Base-by-base conservation (phyloP, 2,113 vertebrate species). In the Amphiprion ocellaris region DNA sequence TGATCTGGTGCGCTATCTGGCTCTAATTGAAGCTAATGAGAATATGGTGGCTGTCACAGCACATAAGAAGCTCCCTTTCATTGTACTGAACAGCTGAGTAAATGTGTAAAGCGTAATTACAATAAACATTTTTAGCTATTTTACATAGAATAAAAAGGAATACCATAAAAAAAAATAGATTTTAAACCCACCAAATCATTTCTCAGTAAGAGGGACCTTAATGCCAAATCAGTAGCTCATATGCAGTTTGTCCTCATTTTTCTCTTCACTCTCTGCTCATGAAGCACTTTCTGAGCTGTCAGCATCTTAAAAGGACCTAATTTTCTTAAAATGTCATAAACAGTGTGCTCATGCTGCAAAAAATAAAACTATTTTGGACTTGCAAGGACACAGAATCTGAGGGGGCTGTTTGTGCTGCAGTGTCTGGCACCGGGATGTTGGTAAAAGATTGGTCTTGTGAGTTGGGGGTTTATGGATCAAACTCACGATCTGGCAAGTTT, bases 191-290 rank as follows among this genome's bases (percentile, higher is more conserved):
- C 47, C 47, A 49, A 15, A 2, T 62, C 68, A 59, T 12, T 0
- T 15, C 23, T 54, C 1, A 26, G 4, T 46, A 11, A 21, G 41
- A 37, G 14, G 53, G 19, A 78, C 17, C 47, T 5, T 17, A 33
- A 23, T 63, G 39, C 61, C 54, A 64, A 83, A 67, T 41, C 63
- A 55, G 37, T 53, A 66, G 28, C 67, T 77, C 12, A 14, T 74
- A 80, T 74, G 54, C 56, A 53, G 74, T 66, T 73, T 72, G 17
- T 66, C 17, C 2, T 9, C 21, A 49, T 62, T 81, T 67, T 85
- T 44, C 33, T 19, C 19, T 41, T 58, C 46, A 52, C 17, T 47
- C 47, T 52, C 6, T 56, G 3, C 54, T 67, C 33, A 50, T 41
- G 15, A 65, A 49, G 17, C 54, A 39, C 47, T 33, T 74, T 76